Base-by-base conservation (phyloP, 2,888 invertebrate genomes). In the Hermaeophaga mercurialis region DNA sequence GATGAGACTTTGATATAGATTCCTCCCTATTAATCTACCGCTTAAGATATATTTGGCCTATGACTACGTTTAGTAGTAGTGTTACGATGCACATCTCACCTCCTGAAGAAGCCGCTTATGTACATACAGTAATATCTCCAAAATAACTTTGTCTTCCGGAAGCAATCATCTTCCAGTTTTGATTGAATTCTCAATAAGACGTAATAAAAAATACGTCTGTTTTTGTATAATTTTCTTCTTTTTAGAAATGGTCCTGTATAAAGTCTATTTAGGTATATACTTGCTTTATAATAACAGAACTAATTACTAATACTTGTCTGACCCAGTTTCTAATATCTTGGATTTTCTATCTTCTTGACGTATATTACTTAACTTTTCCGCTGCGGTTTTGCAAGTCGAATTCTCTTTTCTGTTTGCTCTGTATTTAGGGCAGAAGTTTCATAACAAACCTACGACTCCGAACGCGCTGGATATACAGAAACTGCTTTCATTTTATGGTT, bases 291-390 rank as follows among this genome's bases (percentile, higher is more conserved):
- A 41, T 41, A 41, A 39, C 19, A 17, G 39, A 39, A 41, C 22
- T 41, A 41, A 41, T 41, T 41, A 41, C 22, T 41, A 41, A 41
- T 41, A 41, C 22, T 41, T 41, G 9, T 14, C 14, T 41, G 41
- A 41, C 41, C 41, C 24, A 41, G 22, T 41, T 41, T 22, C 24
- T 24, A 41, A 9, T 41, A 41, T 22, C 41, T 41, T 24, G 22
- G 41, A 41, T 22, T 41, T 41, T 12, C 11, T 12, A 41, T 41
- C 24, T 41, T 18, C 12, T 41, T 41, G 41, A 41, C 36, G 41
- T 22, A 41, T 41, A 41, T 41, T 41, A 24, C 41, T 22, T 22
- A 41, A 24, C 24, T 41, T 41, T 22, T 41, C 2, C 22, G 36
- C 36, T 36, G 36, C 17, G 36, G 36, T 36, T 36, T 17, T 36